A percentile compares a stretch with the other conserved stretches of the same genome.
Conservation (phyloP, 2,113 vertebrate species). For the Tragelaphus scriptus region DNA sequence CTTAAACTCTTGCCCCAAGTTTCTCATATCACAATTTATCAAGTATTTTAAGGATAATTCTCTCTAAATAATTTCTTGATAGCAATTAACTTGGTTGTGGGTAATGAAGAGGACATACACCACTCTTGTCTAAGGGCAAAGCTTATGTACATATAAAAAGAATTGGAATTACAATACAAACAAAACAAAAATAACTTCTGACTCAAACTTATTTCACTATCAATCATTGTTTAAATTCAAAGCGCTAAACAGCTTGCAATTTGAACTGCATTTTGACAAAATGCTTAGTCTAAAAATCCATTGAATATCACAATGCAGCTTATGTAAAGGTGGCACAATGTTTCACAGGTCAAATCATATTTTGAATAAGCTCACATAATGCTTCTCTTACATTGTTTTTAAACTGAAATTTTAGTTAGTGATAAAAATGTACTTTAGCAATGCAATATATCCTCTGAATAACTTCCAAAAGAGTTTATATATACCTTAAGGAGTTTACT, state of each 20-base stretch:
- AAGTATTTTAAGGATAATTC: constrained; percentile 44
- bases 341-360: not conserved
- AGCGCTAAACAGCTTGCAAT: not conserved
- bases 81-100: not conserved
- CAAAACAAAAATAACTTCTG: not conserved
- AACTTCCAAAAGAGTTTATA: not conserved
- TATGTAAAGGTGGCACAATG: not conserved
- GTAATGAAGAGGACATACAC: not conserved
- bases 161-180: not conserved
- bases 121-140: not conserved
- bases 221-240: not conserved
- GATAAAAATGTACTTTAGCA: not conserved
- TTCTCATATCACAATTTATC: constrained; percentile 54
- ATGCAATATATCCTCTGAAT: not conserved
- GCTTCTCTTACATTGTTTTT: not conserved
- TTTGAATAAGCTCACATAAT: not conserved
- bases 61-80: constrained; percentile 15
- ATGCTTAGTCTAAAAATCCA: not conserved
- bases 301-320: not conserved
- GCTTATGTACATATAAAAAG: not conserved
- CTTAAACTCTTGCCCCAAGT: constrained; percentile 54
- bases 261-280: not conserved
- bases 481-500: not conserved
- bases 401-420: not conserved
- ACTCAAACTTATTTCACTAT: not conserved